Evolutionary conservation across 1,140 invertebrate species (phyloP), one percentile per base, ranked within the genome.

Genomic region (Formica exsecta): DNA sequence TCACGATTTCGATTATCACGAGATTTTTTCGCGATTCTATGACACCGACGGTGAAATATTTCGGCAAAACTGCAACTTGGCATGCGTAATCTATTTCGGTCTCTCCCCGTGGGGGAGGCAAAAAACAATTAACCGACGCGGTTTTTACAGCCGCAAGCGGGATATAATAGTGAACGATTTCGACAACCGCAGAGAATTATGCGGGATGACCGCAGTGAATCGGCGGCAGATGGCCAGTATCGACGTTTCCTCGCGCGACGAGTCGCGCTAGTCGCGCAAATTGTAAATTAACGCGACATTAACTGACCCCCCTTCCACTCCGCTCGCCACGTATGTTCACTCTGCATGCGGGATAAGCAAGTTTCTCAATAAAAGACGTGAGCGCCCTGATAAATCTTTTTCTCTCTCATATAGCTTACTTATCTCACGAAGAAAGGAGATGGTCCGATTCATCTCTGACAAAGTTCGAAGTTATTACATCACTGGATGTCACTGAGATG

Each of bases 331-430:
- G 22, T 22, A 51, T 48, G 74, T 66, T 44, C 59, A 66, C 19
- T 61, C 41, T 25, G 61, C 70, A 41, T 13, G n/a, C 77, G 44
- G 36, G 41, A 54, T 66, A 76, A 64, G 59, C 89, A 94, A 94
- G 92, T 94, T 94, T 94, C 89, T 91, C 90, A 94, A 94, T 94
- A 93, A 92, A 87, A 89, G 88, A 93, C 91, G 92, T 92, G 89
- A 92, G 87, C 88, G 75, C 88, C 81, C 79, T 85, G 25, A 79
- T 71, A 88, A 91, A 87, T 71, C n/a, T 86, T 85, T 71, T 48
- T 83, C 57, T 70, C n/a, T 44, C 25, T 48, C 38, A 13, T 19
- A 5, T 32, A 59, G 44, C 8, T 16, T 41, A 57, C 22, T 61
- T 32, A n/a, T 61, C 13, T 61, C n/a, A 7, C 16, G 44, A 1